Conservation (phyloP, 2,113 vertebrate species). For the Pantherophis guttatus region DNA sequence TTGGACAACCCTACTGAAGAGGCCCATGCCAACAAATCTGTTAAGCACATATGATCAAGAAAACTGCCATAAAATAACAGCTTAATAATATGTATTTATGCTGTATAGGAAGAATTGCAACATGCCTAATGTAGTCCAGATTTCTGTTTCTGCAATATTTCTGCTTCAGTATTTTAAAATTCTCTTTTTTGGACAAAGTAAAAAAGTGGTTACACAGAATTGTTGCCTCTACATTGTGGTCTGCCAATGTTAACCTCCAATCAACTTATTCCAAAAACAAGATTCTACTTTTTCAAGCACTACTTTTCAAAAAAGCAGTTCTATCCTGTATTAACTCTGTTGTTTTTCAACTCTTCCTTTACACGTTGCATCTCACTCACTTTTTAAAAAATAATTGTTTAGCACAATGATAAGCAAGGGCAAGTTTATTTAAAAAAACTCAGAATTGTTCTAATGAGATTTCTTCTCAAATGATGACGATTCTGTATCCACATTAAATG, state of each 20-base stretch:
- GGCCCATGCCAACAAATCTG: neutral
- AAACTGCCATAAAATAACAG: neutral
- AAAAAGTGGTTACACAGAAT: constrained; percentile 46
- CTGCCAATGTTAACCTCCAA: constrained; percentile 17
- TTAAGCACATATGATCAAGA: neutral
- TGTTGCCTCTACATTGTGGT: constrained; percentile 39
- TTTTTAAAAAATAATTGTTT: neutral
- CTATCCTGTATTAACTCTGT: constrained; percentile 13
- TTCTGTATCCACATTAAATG: neutral
- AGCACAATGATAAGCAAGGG: neutral
- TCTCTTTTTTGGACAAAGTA: constrained; percentile 33
- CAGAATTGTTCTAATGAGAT: neutral
- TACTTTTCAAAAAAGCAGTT: neutral
- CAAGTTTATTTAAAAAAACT: neutral
- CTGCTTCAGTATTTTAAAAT: constrained; percentile 42
- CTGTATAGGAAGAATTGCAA: constrained; percentile 6
- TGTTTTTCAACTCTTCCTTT: neutral
- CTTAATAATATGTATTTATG: constrained; percentile 10
- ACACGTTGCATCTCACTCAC: neutral
- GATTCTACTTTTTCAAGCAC: neutral
- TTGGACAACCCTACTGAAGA: neutral
- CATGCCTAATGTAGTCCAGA: constrained; percentile 35
- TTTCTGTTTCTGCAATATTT: constrained; percentile 11
- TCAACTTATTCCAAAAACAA: constrained; percentile 7
- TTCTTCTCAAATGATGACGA: neutral